phyloP scores from a whole-genome alignment of 2,113 vertebrate species.

The Rostratula benghalensis region DNA sequence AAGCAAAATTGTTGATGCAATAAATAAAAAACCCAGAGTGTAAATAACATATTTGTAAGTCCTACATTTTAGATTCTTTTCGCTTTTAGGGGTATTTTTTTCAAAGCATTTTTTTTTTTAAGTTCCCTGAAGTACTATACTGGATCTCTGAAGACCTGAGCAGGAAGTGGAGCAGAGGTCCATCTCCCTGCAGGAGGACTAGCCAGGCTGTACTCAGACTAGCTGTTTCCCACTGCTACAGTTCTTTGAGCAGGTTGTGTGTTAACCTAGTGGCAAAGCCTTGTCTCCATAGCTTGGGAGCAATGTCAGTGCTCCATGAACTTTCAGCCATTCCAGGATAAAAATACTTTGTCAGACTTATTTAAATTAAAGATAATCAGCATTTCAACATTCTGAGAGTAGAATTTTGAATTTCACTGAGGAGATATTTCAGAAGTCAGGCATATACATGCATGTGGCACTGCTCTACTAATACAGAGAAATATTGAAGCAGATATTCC shows the following conservation, averaged over 20 bases:
- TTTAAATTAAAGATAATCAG: background rate
- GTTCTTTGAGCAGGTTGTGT: background rate
- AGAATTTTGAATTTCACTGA: background rate
- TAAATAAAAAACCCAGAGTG: background rate
- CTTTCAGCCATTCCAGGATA: background rate
- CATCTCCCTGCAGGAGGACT: background rate
- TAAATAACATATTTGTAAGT: background rate
- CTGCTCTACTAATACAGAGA: background rate
- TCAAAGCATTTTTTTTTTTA: background rate
- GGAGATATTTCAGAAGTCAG: background rate
- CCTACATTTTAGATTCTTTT: background rate
- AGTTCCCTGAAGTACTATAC: background rate
- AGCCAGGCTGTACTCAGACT: background rate
- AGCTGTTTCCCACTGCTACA: no score
- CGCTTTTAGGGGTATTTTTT: background rate
- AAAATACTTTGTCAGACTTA: background rate
- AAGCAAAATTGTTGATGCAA: background rate
- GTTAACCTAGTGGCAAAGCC: background rate
- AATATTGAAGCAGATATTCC: background rate
- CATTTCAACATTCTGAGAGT: background rate
- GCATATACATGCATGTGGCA: background rate
- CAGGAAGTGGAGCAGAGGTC: background rate
- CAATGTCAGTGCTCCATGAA: background rate
- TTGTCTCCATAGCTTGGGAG: background rate
- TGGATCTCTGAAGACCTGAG: background rate